Base-by-base conservation (phyloP, 2,113 vertebrate genomes). In the Calidris pugnax region DNA sequence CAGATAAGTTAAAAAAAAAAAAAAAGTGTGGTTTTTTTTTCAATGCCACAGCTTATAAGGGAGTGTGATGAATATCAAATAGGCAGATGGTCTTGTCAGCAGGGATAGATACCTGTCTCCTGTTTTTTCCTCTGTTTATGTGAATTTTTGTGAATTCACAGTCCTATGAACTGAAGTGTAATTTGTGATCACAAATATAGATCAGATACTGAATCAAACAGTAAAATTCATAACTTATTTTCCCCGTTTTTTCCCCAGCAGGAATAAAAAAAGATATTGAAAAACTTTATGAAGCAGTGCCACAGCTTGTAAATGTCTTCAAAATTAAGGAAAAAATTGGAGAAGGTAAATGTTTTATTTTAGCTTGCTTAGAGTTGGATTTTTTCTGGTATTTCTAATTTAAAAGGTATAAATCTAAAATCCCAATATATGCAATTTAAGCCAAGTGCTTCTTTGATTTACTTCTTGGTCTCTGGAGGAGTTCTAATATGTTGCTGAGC, bases 301-400 rank as follows among this genome's bases (percentile, higher is more conserved):
- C 99, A 90, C 99, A 99, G 97, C 98, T 99, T 81, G 96, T 97
- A 37, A 98, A 97, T 95, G 94, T 99, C 51, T 99, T 99, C 97
- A 98, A 97, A 95, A 98, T 99, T 66, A 98, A 98, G 67, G 98
- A 99, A 74, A 99, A 99, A 98, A 99, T 99, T 45, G 99, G 99
- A 97, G 99, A 99, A 99, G 99, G 99, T 99, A 96, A 97, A 75
- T 82, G 62, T 55, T 95, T 95, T 62, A 66, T 87, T 90, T 89
- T 84, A 37, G 41, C 50, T 85, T 82, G 43, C 48, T 41, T 62
- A 59, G 45, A 33, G 66, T 27, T 87, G 21, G 32, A 15, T 86
- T 72, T 69, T 9, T 81, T 88, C n/a, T 69, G 45, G 10, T 28
- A 30, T 71, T 69, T 88, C 57, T 86, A 60, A 84, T 39, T 83